Evolutionary conservation across 2,113 vertebrate species (phyloP), one percentile per base, ranked within the genome.

Genomic region (Gadus macrocephalus): DNA sequence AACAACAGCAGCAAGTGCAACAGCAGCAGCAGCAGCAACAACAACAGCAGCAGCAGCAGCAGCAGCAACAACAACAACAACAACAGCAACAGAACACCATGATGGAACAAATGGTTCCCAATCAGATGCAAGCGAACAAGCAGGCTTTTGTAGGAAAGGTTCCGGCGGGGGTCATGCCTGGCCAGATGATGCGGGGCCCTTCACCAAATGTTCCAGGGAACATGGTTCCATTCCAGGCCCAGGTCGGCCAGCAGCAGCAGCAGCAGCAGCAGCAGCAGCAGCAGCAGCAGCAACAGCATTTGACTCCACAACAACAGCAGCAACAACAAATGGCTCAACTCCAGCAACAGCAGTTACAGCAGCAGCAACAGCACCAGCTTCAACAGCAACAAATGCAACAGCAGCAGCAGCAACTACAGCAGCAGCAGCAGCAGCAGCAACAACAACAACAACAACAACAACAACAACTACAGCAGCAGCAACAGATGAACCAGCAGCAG

Each of bases 91-190:
- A 68, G 60, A 64, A 71, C 7, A 91, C 93, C 0, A 93, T 97
- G 92, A 97, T 99, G 93, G 96, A 99, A 66, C 97, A 99, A 88
- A 96, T 99, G 91, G 95, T 98, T 90, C 95, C 90, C 86, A 94
- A 92, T 87, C 95, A 96, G 85, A 95, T 98, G 90, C 96, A 95
- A 87, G 95, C 94, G 77, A 96, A 94, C 90, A 98, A 98, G 79
- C 95, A 94, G 74, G 88, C 93, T 28, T 99, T 99, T 87, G 94
- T 83, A 64, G 82, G 92, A 74, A 98, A 95, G 81, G 96, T 92
- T 87, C 95, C 94, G 75, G 88, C 94, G 72, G 94, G 73, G 72
- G 92, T 95, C 75, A 94, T 98, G 92, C 84, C 92, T 62, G 94
- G 95, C 83, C 96, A 95, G 38, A 92, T 99, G 87, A 95, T 98